Evolutionary conservation across 2,888 invertebrate genomes (phyloP), one percentile per base, ranked within the genome.

Genomic region (Vanessa cardui): DNA sequence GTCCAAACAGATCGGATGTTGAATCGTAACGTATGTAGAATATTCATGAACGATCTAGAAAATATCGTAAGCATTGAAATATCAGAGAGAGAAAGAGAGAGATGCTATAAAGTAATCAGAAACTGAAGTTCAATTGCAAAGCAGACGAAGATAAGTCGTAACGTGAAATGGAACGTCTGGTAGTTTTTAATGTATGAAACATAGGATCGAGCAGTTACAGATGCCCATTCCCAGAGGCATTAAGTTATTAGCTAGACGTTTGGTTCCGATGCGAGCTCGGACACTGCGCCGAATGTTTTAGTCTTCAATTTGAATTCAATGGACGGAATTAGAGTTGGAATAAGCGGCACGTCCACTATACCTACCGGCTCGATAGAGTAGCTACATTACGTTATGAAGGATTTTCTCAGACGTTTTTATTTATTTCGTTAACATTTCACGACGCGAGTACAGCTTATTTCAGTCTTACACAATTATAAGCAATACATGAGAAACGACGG

Each of bases 251-350:
- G 88, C 88, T 83, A 86, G 87, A 83, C 84, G 85, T 81, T 80
- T 82, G 79, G 82, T 83, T 80, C 82, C 84, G 83, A 85, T 88
- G 85, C 86, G 82, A 80, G 83, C 77, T 76, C 76, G 80, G 82
- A 77, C 80, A 78, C 74, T 78, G 83, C 78, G 77, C 78, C 77
- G 79, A 81, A 83, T 86, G 85, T 88, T 90, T 88, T 85, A 88
- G 89, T 86, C 89, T 87, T 88, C 87, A 86, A 91, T 90, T 90
- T 89, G 87, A 90, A 90, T 92, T 90, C 89, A 90, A 90, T 90
- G 87, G 86, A 86, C 81, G 81, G 87, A 88, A 89, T 90, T 88
- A 88, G 86, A 72, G 72, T 66, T 66, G 64, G 66, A 69, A 72
- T 82, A 79, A 76, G 80, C 81, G 79, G 80, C 83, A 80, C 82